Percentiles rank a stretch among this genome's conserved stretches.
These are phyloP conservation scores for Oxystoma pomonae DNA, from an alignment of 2,888 invertebrate species.

Conservation along the genomic window DNA sequence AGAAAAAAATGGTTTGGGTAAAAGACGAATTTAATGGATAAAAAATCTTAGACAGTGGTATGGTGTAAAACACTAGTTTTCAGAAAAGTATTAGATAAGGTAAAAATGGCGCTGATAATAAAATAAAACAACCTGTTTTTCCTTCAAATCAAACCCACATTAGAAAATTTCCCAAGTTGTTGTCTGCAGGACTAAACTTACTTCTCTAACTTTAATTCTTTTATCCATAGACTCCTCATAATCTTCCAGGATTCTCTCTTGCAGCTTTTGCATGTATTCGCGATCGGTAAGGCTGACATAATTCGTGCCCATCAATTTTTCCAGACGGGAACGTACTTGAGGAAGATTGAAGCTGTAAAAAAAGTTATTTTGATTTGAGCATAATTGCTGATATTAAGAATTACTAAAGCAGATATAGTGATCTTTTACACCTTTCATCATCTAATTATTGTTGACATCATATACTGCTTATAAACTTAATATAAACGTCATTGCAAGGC, in stretches of 20 bases:
- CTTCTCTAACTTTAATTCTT: slow-evolving; percentile 60
- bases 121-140: not conserved
- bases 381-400: no score
- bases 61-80: not conserved
- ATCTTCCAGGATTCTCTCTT: slow-evolving; percentile 60
- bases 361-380: no score
- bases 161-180: not conserved
- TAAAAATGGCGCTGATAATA: not conserved
- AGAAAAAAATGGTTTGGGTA: no score
- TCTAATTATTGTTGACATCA: no score
- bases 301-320: slow-evolving; percentile 67
- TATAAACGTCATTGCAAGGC: no score
- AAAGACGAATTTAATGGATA: no score
- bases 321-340: slow-evolving; percentile 59
- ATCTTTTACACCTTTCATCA: no score
- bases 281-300: slow-evolving; percentile 64
- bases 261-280: slow-evolving; percentile 62
- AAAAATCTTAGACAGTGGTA: no score
- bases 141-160: slow-evolving; percentile 4
- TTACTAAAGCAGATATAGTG: no score
- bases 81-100: not conserved
- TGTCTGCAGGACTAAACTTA: no score
- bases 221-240: slow-evolving; percentile 61
- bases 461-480: no score
- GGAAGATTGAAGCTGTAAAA: slow-evolving; percentile 59